Evolutionary conservation across 2,888 invertebrate species (phyloP).

Genomic region (Melanostoma scalare): DNA sequence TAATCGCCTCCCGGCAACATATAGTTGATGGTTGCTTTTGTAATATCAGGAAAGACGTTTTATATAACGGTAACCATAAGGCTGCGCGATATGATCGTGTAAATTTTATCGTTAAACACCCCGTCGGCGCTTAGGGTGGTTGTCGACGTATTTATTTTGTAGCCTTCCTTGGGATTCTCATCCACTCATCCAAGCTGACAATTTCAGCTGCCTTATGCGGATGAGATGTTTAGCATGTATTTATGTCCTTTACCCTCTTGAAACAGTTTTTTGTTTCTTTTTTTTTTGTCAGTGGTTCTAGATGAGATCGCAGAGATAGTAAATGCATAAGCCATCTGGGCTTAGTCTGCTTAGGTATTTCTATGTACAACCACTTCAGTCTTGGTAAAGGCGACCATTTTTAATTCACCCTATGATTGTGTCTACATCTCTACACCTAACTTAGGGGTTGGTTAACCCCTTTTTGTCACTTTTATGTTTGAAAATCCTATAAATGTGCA

Average conservation of each 20-base stretch:
- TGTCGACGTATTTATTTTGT: background rate
- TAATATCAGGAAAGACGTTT: background rate
- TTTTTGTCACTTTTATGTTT: slow-evolving; percentile 27
- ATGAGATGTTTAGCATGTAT: slow-evolving; percentile 55
- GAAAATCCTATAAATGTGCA: slow-evolving; percentile 62
- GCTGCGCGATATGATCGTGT: slow-evolving; percentile 27
- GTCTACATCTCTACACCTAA: slow-evolving; percentile 2
- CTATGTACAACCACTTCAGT: slow-evolving; percentile 17
- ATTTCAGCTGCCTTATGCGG: slow-evolving; percentile 45
- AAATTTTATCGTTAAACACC: background rate
- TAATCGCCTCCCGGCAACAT: slow-evolving; percentile 37
- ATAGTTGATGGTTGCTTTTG: background rate
- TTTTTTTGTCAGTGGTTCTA: slow-evolving; percentile 4
- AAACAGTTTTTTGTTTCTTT: background rate
- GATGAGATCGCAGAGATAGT: slow-evolving; percentile 49
- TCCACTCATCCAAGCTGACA: background rate
- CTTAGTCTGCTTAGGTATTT: slow-evolving; percentile 18
- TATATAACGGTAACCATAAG: slow-evolving; percentile 12
- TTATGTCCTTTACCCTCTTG: slow-evolving; percentile 27
- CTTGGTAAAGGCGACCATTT: slow-evolving; percentile 48
- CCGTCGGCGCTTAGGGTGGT: too few relatives aligned
- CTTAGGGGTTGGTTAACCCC: slow-evolving; percentile 58
- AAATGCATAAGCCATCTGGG: slow-evolving; percentile 46
- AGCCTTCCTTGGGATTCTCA: slow-evolving; percentile 12
- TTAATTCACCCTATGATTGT: slow-evolving; percentile 15